These are phyloP conservation scores for Speoplatyrhinus poulsoni DNA, from an alignment of 2,113 vertebrate genomes.

Conservation along the genomic window DNA sequence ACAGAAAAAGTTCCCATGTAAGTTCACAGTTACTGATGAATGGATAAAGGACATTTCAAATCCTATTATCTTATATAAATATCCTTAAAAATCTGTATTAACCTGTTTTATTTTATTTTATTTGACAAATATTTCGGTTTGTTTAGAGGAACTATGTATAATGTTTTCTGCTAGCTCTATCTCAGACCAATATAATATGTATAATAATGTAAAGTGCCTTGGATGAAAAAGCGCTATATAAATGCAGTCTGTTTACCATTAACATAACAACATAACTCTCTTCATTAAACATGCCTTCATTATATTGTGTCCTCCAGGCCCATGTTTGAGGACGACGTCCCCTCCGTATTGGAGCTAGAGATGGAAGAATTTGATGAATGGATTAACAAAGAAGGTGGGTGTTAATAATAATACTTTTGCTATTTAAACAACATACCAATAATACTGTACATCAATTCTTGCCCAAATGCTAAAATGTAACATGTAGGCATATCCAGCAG, in stretches of 20 bases:
- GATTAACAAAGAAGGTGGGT: constrained; percentile 88
- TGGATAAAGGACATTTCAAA: background rate
- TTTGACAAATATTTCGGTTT: too few relatives aligned
- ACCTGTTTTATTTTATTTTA: too few relatives aligned
- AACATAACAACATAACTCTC: too few relatives aligned
- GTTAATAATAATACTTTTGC: background rate
- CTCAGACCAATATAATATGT: too few relatives aligned
- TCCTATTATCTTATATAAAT: too few relatives aligned
- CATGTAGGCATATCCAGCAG: constrained; percentile 44
- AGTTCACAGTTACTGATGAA: constrained; percentile 23
- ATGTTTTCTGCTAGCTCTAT: too few relatives aligned
- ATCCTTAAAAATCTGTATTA: too few relatives aligned
- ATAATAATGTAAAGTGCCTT: too few relatives aligned
- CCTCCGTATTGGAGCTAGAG: constrained; percentile 96
- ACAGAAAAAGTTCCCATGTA: constrained; percentile 74
- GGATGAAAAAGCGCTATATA: too few relatives aligned
- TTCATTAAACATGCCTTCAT: background rate
- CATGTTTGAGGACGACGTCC: constrained; percentile 97
- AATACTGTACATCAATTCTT: background rate
- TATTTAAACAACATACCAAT: background rate
- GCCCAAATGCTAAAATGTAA: background rate
- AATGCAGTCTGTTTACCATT: too few relatives aligned
- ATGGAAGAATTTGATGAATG: constrained; percentile 97
- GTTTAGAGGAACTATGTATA: too few relatives aligned
- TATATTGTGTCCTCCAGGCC: constrained; percentile 76